Evolutionary conservation across 2,113 vertebrate genomes (phyloP), one percentile per base, ranked within the genome.

Genomic region (Coptodon bakossiorum): DNA sequence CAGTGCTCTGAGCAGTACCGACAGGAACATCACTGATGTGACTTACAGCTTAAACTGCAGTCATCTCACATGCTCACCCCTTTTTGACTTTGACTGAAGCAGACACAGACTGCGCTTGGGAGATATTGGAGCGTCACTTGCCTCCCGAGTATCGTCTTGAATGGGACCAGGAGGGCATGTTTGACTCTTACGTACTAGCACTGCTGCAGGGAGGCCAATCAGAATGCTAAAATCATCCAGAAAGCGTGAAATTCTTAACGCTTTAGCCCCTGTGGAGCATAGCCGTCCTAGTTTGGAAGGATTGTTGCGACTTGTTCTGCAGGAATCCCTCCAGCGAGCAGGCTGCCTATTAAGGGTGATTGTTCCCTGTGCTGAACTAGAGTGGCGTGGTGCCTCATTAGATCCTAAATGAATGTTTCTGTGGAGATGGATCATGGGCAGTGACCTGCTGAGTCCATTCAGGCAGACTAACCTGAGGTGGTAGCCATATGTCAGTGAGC

Each of bases 331-430:
- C 79, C 38, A 59, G 82, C 16, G 7, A 57, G 45, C 88, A 81
- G 66, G 38, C 31, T 14, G 59, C 80, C 50, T 84, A 34, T 85
- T 90, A 61, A 61, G 57, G 36, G 86, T 80, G 56, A 78, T 88
- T 89, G 87, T 88, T 92, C 29, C 22, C 73, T 84, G 79, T 66
- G 89, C 80, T 84, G 82, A 89, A 90, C 91, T 54, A 86, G 89
- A 88, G 88, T 56, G 90, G 56, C 19, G 10, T 82, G 87, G 91
- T 85, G 90, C 89, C 89, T 95, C 90, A 91, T 95, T 93, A 93
- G 82, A 78, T 66, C 68, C 53, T 90, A 78, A 91, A 91, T 27
- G 4, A 80, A 78, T 91, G 89, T 92, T 40, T 43, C 82, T 17
- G 52, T 57, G 83, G 71, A 86, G 78, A n/a, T 61, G 57, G 52